phyloP scores from a whole-genome alignment of 2,888 invertebrate genomes.

The Theretra japonica region DNA sequence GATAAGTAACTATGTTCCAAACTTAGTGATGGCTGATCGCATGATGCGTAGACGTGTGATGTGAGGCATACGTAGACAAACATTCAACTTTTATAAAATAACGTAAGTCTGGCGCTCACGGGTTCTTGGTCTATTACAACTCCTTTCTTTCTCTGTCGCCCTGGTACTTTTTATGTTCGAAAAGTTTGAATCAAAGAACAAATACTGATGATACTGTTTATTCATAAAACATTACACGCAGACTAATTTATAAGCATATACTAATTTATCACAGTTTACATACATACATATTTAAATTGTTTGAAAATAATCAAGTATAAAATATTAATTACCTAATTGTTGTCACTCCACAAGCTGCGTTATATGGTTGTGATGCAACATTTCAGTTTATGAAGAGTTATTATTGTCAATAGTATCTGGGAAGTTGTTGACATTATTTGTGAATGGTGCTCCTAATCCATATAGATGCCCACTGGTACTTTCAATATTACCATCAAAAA shows the following conservation, averaged over 20 bases:
- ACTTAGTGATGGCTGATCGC: too few relatives aligned
- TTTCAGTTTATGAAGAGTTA: slow-evolving; percentile 69
- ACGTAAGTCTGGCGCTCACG: too few relatives aligned
- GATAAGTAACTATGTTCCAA: too few relatives aligned
- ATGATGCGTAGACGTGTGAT: too few relatives aligned
- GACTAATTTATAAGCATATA: slow-evolving; percentile 25
- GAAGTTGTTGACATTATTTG: slow-evolving; percentile 89
- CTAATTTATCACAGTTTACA: slow-evolving; percentile 45
- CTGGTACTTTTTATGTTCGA: too few relatives aligned
- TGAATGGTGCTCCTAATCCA: slow-evolving; percentile 95
- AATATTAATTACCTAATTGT: slow-evolving; percentile 34
- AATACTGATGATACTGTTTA: slow-evolving; percentile 6
- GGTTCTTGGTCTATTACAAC: too few relatives aligned
- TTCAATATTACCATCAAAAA: slow-evolving; percentile 99
- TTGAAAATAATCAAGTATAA: slow-evolving; percentile 44
- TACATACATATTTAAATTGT: slow-evolving; percentile 35
- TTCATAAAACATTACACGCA: slow-evolving; percentile 29
- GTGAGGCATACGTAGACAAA: too few relatives aligned
- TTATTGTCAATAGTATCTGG: slow-evolving; percentile 89
- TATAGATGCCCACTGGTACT: slow-evolving; percentile 98
- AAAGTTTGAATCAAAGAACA: too few relatives aligned
- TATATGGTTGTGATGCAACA: slow-evolving; percentile 39
- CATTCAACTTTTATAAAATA: too few relatives aligned
- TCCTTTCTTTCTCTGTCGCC: too few relatives aligned
- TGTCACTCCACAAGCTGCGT: slow-evolving; percentile 49